Evolutionary conservation across 2,797 vertebrate species (phyloP).

Genomic region (Pantherophis alleghaniensis): DNA sequence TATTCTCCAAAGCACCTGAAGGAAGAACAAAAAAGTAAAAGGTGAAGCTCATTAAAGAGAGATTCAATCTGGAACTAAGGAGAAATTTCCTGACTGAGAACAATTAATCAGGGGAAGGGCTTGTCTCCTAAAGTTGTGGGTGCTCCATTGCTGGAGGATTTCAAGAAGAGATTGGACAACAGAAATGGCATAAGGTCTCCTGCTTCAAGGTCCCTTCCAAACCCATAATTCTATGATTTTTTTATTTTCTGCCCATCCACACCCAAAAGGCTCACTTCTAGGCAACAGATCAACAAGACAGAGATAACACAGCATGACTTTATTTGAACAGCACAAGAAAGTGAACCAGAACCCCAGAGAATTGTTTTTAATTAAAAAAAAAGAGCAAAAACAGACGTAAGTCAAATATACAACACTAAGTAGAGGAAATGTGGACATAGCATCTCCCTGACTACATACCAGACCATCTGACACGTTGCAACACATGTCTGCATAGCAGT

Average conservation of each 20-base stretch:
- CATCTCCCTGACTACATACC: not conserved
- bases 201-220: not conserved
- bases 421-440: not conserved
- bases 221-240: not conserved
- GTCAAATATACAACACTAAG: not conserved
- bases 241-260: not conserved
- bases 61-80: not conserved
- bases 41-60: not conserved
- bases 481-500: not conserved
- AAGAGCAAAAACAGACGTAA: not conserved
- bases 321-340: slow-evolving; percentile 21
- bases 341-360: slow-evolving; percentile 6
- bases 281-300: not conserved
- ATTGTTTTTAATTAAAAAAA: slow-evolving; percentile 22
- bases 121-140: not conserved
- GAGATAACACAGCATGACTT: slow-evolving; percentile 17
- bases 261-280: not conserved
- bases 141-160: not conserved
- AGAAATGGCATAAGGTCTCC: not conserved
- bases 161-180: not conserved
- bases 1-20: too few species aligned
- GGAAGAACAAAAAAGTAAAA: not conserved
- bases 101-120: not conserved
- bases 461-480: not conserved
- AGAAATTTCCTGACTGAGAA: not conserved